phyloP scores from a whole-genome alignment of 2,888 invertebrate species.

The Trachelus iudaicus region DNA sequence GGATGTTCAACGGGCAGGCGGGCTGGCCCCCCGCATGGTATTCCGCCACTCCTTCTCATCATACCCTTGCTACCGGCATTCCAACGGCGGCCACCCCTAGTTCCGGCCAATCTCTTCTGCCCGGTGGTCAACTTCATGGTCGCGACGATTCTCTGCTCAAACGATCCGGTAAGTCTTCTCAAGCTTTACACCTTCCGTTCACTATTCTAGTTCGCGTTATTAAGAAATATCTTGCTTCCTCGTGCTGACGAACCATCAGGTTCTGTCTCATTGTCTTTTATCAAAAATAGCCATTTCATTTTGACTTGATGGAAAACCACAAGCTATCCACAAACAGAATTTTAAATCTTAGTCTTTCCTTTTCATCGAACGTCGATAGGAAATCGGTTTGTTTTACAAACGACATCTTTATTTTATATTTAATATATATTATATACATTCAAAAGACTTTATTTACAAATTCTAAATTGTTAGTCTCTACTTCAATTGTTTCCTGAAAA shows the following conservation, averaged over 20 bases:
- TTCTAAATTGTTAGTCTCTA: too few relatives aligned
- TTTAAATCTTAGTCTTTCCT: too few relatives aligned
- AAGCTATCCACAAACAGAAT: too few relatives aligned
- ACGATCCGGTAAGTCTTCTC: conserved; percentile 54
- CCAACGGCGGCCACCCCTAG: conserved; percentile 58
- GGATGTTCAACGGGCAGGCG: conserved; percentile 93
- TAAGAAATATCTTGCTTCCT: not conserved
- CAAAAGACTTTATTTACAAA: too few relatives aligned
- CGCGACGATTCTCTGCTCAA: conserved; percentile 61
- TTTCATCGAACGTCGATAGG: too few relatives aligned
- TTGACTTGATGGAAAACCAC: too few relatives aligned
- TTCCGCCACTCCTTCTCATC: conserved; percentile 81
- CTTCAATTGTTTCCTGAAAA: too few relatives aligned
- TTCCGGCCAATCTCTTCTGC: conserved; percentile 62
- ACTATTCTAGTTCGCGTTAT: not conserved
- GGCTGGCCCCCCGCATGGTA: conserved; percentile 90
- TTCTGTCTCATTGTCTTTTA: too few relatives aligned
- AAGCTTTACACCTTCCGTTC: not conserved
- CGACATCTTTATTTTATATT: too few relatives aligned
- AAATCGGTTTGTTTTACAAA: too few relatives aligned
- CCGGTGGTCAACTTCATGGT: conserved; percentile 68
- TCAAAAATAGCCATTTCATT: too few relatives aligned
- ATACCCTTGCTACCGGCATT: conserved; percentile 65
- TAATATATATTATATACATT: too few relatives aligned
- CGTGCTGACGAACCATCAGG: not conserved